These are phyloP conservation scores for Colinus virginianus DNA, from an alignment of 2,113 vertebrate species.

Conservation along the genomic window DNA sequence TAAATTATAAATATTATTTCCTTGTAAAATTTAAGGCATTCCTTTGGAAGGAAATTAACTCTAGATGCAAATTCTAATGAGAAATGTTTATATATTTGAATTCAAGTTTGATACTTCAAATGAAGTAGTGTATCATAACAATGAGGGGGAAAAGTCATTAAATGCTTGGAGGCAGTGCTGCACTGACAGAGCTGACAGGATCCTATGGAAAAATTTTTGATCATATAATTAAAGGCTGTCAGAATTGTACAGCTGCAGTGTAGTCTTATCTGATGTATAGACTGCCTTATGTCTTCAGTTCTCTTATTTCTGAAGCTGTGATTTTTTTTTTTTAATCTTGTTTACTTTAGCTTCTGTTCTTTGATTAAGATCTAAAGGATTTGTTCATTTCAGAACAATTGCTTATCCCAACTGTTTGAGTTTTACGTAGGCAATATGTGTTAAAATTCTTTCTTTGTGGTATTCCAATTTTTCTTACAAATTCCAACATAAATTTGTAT, in stretches of 20 bases:
- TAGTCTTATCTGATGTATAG: background rate
- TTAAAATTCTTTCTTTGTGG: background rate
- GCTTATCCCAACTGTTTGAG: background rate
- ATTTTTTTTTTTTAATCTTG: background rate
- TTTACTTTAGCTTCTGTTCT: background rate
- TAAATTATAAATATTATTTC: background rate
- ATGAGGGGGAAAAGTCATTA: background rate
- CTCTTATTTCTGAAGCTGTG: background rate
- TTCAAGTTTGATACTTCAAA: background rate
- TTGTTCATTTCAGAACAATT: background rate
- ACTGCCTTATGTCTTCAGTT: background rate
- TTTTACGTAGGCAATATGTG: background rate
- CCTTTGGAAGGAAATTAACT: background rate
- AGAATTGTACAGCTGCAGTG: background rate
- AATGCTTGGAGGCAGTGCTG: background rate
- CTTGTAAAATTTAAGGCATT: background rate
- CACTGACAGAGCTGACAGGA: background rate
- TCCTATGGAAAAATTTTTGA: background rate
- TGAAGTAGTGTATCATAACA: background rate
- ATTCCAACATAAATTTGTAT: background rate
- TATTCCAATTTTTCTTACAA: background rate
- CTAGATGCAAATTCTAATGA: background rate
- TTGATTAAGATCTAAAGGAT: background rate
- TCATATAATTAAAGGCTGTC: background rate
- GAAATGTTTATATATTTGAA: background rate